Percentiles rank a stretch among this genome's conserved stretches.
Evolutionary conservation across 2,113 vertebrate genomes (phyloP).

Genomic region (Ellobius talpinus): DNA sequence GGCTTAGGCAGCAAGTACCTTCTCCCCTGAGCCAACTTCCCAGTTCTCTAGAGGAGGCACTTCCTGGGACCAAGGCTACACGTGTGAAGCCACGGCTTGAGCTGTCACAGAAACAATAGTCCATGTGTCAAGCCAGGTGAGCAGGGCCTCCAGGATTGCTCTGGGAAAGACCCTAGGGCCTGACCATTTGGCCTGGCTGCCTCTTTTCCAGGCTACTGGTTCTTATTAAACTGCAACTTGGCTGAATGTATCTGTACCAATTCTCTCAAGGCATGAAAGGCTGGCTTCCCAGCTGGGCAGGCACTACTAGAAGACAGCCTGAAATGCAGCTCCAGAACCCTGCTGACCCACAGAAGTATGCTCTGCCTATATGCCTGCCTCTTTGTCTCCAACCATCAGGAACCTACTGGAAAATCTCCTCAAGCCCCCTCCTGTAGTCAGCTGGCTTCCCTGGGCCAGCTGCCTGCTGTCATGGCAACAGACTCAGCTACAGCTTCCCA

Average conservation of each 20-base stretch:
- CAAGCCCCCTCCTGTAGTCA: constrained; percentile 64
- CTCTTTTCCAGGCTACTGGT: constrained; percentile 24
- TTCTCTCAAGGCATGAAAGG: constrained; percentile 20
- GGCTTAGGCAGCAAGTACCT: not conserved
- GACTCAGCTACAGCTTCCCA: constrained; percentile 61
- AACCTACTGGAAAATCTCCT: constrained; percentile 64
- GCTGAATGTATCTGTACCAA: not conserved
- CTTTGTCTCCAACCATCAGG: constrained; percentile 72
- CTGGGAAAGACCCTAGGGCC: not conserved
- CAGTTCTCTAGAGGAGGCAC: not conserved
- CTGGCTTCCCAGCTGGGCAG: not conserved
- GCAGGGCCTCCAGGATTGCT: not conserved
- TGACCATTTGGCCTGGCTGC: not conserved
- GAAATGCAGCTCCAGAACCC: constrained; percentile 21
- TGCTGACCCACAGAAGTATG: not conserved
- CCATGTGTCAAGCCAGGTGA: not conserved
- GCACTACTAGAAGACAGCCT: not conserved
- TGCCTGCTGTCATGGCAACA: constrained; percentile 79
- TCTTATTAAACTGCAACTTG: constrained; percentile 27
- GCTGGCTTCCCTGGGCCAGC: constrained; percentile 72
- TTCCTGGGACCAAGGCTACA: not conserved
- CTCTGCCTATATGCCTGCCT: constrained; percentile 22
- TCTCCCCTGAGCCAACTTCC: not conserved
- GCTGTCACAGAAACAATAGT: too few species aligned
- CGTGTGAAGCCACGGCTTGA: not conserved